phyloP scores from a whole-genome alignment of 2,797 vertebrate genomes.

The Dallia pectoralis region DNA sequence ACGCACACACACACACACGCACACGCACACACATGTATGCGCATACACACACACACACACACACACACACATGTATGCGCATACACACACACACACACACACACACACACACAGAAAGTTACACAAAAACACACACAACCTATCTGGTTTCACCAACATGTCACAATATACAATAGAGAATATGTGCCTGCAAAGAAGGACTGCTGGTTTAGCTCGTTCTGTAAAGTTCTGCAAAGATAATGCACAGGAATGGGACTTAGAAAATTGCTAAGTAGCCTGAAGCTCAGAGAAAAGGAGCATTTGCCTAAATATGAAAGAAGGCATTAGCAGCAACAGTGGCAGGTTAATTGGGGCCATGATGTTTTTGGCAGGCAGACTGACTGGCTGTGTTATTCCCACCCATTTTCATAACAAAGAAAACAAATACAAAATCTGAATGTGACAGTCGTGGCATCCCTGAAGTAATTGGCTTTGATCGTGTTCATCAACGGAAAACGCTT shows the following conservation, averaged over 20 bases:
- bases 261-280: slow-evolving; percentile 64
- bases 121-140: slow-evolving; percentile 12
- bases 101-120: neutral
- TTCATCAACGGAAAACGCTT: neutral
- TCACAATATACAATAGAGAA: slow-evolving; percentile 29
- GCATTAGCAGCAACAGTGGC: slow-evolving; percentile 64
- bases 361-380: slow-evolving; percentile 53
- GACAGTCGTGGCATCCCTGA: slow-evolving; percentile 17
- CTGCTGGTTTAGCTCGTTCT: slow-evolving; percentile 63
- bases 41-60: neutral
- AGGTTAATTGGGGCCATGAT: slow-evolving; percentile 76
- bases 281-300: slow-evolving; percentile 57
- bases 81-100: neutral
- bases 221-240: slow-evolving; percentile 68
- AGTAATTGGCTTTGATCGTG: slow-evolving; percentile 21
- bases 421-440: slow-evolving; percentile 35
- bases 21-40: too few relatives aligned
- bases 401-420: slow-evolving; percentile 49
- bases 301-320: slow-evolving; percentile 64
- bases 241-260: slow-evolving; percentile 55
- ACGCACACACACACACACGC: neutral
- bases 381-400: slow-evolving; percentile 20
- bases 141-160: slow-evolving; percentile 64
- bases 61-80: neutral
- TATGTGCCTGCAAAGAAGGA: slow-evolving; percentile 37